Evolutionary conservation across 2,888 invertebrate species (phyloP), one percentile per base, ranked within the genome.

Genomic region (Pyrochroa serraticornis): DNA sequence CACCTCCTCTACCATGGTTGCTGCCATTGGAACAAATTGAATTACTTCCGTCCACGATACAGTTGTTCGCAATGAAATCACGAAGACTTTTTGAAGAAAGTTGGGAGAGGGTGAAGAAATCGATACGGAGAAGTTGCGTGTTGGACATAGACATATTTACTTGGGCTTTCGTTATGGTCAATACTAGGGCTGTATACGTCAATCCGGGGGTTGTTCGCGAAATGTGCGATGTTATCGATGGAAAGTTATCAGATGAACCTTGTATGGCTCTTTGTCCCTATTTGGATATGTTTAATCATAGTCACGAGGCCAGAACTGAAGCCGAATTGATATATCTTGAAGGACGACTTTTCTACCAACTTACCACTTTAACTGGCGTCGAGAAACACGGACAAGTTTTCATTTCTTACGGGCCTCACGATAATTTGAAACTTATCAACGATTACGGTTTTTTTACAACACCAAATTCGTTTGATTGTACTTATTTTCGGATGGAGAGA

Each of bases 211-310:
- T 83, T 47, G 75, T 81, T 44, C 71, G 82, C 31, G 74, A 76
- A 58, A 72, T 80, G 12, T 70, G 81, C 14, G 72, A 80, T 44
- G 37, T 58, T 12, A 42, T 32, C 14, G 38, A 48, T 30, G 75
- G 72, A 33, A 53, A 66, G 8, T 76, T 88, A 56, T 79, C 77
- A 62, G 88, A 87, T 75, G 82, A 83, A 65, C 84, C 86, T 22
- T 83, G 83, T 63, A 83, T 88, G 79, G 94, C 93, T 3, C 77
- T 96, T 44, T 93, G 92, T 60, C 96, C 96, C 0, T 93, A 89
- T 75, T 81, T 96, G 58, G 96, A 96, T 77, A 85, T 96, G 81
- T 90, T 96, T 62, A 96, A 96, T 81, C 96, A 96, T 74, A 87
- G 89, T 51, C 82, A 84, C 59, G 72, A 79, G 51, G 86, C 86